Base-by-base conservation (phyloP, 1,140 invertebrate genomes). In the Drosophila lowei region DNA sequence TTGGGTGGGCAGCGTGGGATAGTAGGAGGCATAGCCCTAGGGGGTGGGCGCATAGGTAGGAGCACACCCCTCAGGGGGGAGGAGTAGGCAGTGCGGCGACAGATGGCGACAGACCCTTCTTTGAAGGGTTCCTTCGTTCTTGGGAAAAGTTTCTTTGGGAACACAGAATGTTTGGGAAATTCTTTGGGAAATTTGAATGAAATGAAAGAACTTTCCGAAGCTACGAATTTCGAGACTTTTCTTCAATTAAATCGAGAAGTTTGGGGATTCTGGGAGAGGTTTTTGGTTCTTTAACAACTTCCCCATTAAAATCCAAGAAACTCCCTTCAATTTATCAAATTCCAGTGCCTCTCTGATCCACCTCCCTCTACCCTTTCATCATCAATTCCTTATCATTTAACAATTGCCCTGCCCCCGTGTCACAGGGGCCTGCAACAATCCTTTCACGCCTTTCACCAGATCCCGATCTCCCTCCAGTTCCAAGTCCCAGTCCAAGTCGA, bases 361-460 rank as follows among this genome's bases (percentile, higher is more conserved):
- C 13, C 34, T 41, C 15, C 1, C n/a, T 53, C 23, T 5, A 25
- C 23, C 23, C 23, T 25, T 16, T 41, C 34, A 13, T 49, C 65
- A 61, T 58, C 64, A 60, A 79, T 71, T 66, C 18, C 77, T 76
- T 79, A 80, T 71, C 77, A 61, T 65, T 71, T n/a, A 47, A 16
- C 58, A 76, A 65, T 47, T 44, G 54, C 28, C 50, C 38, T 21
- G 59, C 38, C 46, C 57, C 50, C 55, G 18, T 15, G 43, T 21
- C 15, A 0, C 7, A 15, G 30, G 2, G 30, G 11, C 55, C 62
- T 61, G 48, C 59, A 13, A 49, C 66, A 85, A 79, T 88, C 84
- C 84, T 79, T 88, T 88, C 83, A 88, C 83, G 75, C 83, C 83
- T 88, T 88, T 88, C 81, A 85, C 80, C 67, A 63, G 25, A 11